phyloP scores from a whole-genome alignment of 2,888 invertebrate species.

The Chrysomela aeneicollis region DNA sequence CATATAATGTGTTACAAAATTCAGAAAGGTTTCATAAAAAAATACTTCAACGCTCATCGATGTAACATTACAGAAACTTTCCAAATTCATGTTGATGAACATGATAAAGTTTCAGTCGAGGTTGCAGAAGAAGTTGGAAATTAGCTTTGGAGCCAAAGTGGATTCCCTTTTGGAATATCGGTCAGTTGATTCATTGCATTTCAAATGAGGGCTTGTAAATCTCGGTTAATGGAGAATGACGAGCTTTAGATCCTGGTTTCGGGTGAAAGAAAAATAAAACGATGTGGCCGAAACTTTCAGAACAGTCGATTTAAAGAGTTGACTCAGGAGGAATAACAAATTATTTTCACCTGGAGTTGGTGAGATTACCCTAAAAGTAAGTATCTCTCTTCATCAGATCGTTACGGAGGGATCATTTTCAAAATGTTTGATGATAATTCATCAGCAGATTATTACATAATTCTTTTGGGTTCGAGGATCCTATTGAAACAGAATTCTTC shows the following conservation, averaged over 20 bases:
- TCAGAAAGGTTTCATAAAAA: too few relatives aligned
- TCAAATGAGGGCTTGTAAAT: not conserved
- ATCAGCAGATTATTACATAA: too few relatives aligned
- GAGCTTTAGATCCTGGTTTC: not conserved
- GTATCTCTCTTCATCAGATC: too few relatives aligned
- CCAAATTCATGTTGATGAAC: not conserved
- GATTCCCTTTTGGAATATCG: not conserved
- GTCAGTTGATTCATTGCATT: conserved; percentile 1
- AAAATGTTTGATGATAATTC: too few relatives aligned
- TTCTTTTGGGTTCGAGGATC: too few relatives aligned
- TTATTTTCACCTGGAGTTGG: too few relatives aligned
- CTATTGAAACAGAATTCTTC: too few relatives aligned
- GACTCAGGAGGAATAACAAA: too few relatives aligned
- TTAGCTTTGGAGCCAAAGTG: not conserved
- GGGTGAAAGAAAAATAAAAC: not conserved
- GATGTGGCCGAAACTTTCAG: not conserved
- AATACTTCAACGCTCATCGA: too few relatives aligned
- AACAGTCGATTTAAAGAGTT: not conserved
- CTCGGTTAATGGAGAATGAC: not conserved
- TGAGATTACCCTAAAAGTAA: too few relatives aligned
- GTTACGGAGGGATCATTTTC: too few relatives aligned
- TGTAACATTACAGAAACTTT: not conserved
- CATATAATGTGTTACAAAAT: too few relatives aligned
- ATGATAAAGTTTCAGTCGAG: not conserved
- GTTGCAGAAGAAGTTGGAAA: not conserved